Conservation (phyloP, 2,888 invertebrate species). For the Ypsolopha sequella region DNA sequence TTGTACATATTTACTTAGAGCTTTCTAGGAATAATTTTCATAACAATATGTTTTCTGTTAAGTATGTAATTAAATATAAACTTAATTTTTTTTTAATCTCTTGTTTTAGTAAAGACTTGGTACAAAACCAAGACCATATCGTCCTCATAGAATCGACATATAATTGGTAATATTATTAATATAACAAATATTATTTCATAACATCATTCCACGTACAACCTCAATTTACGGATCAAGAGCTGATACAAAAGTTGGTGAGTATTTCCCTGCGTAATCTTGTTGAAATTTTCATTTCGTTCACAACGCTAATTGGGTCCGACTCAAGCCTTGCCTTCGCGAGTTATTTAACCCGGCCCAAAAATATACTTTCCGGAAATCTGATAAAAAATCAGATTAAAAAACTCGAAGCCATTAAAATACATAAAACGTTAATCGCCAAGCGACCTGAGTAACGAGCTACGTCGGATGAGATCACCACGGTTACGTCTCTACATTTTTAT, state of each 20-base stretch:
- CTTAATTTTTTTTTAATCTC: too few relatives aligned
- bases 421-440: constrained; percentile 40
- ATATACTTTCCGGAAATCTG: not conserved
- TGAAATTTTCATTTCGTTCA: not conserved
- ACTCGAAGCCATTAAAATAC: constrained; percentile 13
- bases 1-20: too few relatives aligned
- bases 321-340: not conserved
- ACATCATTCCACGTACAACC: too few relatives aligned
- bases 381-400: not conserved
- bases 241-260: not conserved
- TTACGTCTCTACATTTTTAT: constrained; percentile 31
- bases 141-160: too few relatives aligned
- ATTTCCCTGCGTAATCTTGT: too few relatives aligned
- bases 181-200: too few relatives aligned
- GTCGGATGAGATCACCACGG: constrained; percentile 36
- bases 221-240: not conserved
- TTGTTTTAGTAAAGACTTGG: too few relatives aligned
- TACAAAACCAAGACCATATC: too few relatives aligned
- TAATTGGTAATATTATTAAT: too few relatives aligned
- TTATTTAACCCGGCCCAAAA: not conserved
- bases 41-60: too few relatives aligned
- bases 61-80: too few relatives aligned
- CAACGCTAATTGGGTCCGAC: not conserved
- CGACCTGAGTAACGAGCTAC: constrained; percentile 42
- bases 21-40: too few relatives aligned